Conservation (phyloP, 2,797 vertebrate genomes). For the Melanotaenia nigrans region DNA sequence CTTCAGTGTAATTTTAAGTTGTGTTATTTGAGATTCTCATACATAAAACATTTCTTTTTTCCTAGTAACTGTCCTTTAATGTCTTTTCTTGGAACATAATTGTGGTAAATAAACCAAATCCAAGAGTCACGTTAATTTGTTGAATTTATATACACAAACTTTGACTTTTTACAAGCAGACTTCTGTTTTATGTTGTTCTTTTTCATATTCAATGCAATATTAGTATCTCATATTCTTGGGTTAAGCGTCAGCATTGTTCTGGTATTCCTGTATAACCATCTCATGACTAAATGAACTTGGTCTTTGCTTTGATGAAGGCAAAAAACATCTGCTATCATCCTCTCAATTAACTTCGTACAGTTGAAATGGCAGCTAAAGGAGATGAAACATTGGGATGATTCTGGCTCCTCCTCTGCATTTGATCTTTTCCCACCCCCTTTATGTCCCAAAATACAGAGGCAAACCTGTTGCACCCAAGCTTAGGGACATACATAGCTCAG, state of each 20-base stretch:
- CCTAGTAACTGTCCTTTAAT: no score
- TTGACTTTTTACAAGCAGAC: background rate
- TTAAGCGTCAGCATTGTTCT: background rate
- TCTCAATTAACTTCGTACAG: background rate
- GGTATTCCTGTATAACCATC: background rate
- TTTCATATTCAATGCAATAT: background rate
- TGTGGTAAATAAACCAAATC: no score
- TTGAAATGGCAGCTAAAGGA: conserved; percentile 29
- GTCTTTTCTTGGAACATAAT: no score
- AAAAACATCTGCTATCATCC: background rate
- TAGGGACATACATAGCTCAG: conserved; percentile 36
- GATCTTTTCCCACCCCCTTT: conserved; percentile 45
- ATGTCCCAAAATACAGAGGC: conserved; percentile 67
- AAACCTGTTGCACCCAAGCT: conserved; percentile 63
- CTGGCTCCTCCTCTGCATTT: conserved; percentile 45
- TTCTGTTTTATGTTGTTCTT: background rate
- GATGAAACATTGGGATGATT: conserved; percentile 33
- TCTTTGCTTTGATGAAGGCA: conserved; percentile 2
- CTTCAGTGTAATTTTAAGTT: background rate
- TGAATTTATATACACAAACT: background rate
- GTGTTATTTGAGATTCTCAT: background rate
- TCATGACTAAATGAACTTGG: background rate
- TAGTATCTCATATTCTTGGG: background rate
- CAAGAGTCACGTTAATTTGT: no score
- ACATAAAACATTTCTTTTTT: background rate